Evolutionary conservation across 2,888 invertebrate genomes (phyloP).

Genomic region (Molanna angustata): DNA sequence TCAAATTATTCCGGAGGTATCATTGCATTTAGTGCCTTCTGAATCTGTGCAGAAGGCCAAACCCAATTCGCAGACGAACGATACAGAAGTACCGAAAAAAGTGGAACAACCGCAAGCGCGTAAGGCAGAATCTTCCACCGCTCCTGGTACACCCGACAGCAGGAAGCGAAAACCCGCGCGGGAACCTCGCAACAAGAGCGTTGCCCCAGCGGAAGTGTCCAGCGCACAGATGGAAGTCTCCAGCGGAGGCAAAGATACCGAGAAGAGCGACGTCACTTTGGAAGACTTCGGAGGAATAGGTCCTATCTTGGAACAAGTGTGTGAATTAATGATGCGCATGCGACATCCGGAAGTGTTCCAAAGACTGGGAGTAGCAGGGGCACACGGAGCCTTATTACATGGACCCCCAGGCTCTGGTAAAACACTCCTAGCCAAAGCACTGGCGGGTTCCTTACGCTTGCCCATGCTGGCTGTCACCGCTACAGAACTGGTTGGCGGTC

Average conservation of each 20-base stretch:
- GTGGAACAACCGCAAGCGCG: not conserved
- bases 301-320: constrained; percentile 65
- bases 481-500: constrained; percentile 89
- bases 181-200: too few species aligned
- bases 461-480: constrained; percentile 86
- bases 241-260: constrained; percentile 40
- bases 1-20: constrained; percentile 42
- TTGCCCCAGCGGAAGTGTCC: constrained; percentile 39
- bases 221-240: constrained; percentile 31
- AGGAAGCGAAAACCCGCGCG: constrained; percentile 24
- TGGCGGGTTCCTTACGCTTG: constrained; percentile 81
- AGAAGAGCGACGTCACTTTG: constrained; percentile 58
- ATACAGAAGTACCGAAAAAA: not conserved
- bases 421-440: constrained; percentile 76
- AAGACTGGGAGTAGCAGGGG: constrained; percentile 80
- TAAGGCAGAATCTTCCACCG: too few species aligned
- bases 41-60: constrained; percentile 23
- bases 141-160: constrained; percentile 36
- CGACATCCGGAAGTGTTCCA: constrained; percentile 88
- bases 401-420: constrained; percentile 97
- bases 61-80: too few species aligned
- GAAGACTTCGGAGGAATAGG: constrained; percentile 81
- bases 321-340: constrained; percentile 78
- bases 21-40: constrained; percentile 26
- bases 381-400: constrained; percentile 87